Percentiles rank a stretch among this genome's conserved stretches.
phyloP scores from a whole-genome alignment of 2,113 vertebrate genomes.

The Corythaixoides concolor region DNA sequence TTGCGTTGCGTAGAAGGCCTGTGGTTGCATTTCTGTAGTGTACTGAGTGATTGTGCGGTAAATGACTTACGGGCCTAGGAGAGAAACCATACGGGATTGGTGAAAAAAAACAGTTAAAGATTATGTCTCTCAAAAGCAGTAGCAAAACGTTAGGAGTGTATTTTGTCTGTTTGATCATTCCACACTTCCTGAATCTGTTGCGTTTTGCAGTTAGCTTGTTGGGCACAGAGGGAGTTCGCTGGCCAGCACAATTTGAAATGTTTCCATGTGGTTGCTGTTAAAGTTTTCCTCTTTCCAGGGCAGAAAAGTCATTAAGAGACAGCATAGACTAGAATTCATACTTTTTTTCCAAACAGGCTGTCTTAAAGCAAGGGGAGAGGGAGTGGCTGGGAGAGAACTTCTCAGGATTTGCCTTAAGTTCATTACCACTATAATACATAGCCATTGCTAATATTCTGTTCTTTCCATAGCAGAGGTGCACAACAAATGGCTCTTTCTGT shows the following conservation, averaged over 20 bases:
- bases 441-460: not conserved
- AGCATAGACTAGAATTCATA: not conserved
- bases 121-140: not conserved
- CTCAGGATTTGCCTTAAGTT: not conserved
- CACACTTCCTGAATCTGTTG: not conserved
- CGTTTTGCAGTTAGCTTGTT: not conserved
- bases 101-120: not conserved
- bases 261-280: not conserved
- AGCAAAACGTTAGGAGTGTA: not conserved
- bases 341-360: not conserved
- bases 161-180: not conserved
- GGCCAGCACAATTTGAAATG: not conserved
- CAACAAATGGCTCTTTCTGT: not conserved
- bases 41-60: accelerated
- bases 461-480: not conserved
- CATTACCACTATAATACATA: not conserved
- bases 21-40: not conserved
- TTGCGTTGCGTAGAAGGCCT: not conserved
- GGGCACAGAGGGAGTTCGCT: not conserved
- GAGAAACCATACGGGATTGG: not conserved
- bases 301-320: not conserved
- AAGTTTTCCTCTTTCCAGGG: not conserved
- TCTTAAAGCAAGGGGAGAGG: not conserved
- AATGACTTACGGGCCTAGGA: not conserved
- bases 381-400: not conserved